phyloP scores from a whole-genome alignment of 2,113 vertebrate genomes.

The Gadus chalcogrammus region DNA sequence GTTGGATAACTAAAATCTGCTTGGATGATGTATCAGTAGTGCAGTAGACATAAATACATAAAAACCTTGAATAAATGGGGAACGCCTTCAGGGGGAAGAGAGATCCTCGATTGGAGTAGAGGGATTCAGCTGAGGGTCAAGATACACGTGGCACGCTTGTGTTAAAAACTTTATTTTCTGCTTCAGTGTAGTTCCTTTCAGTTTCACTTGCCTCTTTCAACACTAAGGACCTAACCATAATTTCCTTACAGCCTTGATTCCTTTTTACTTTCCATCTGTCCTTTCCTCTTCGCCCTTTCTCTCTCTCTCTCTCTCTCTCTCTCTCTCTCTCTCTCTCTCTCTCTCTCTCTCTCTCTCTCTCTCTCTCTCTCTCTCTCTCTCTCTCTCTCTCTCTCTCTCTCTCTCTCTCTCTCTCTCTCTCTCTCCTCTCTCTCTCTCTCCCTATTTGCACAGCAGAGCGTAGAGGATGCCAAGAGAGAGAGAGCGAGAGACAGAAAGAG shows the following conservation, averaged over 20 bases:
- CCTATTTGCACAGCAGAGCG: slow-evolving; percentile 60
- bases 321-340: slow-evolving; percentile 16
- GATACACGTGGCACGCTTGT: too few relatives aligned
- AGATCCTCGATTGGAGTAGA: too few relatives aligned
- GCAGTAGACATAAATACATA: too few relatives aligned
- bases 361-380: slow-evolving; percentile 31
- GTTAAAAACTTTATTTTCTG: too few relatives aligned
- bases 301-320: slow-evolving; percentile 22
- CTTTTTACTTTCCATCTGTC: background rate
- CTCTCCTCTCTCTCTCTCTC: slow-evolving; percentile 11
- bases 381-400: slow-evolving; percentile 20
- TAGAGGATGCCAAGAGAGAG: slow-evolving; percentile 45
- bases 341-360: background rate
- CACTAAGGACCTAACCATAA: background rate
- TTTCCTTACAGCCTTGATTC: background rate
- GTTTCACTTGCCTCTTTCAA: slow-evolving; percentile 7
- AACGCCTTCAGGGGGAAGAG: too few relatives aligned
- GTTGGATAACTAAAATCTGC: too few relatives aligned
- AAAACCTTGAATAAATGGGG: too few relatives aligned
- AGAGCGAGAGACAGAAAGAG: background rate
- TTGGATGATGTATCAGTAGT: too few relatives aligned
- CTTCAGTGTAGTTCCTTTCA: slow-evolving; percentile 7
- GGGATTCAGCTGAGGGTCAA: too few relatives aligned
- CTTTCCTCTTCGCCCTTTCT: slow-evolving; percentile 29
- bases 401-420: slow-evolving; percentile 5